Conservation (phyloP, 2,113 vertebrate genomes). For the Carassius auratus region DNA sequence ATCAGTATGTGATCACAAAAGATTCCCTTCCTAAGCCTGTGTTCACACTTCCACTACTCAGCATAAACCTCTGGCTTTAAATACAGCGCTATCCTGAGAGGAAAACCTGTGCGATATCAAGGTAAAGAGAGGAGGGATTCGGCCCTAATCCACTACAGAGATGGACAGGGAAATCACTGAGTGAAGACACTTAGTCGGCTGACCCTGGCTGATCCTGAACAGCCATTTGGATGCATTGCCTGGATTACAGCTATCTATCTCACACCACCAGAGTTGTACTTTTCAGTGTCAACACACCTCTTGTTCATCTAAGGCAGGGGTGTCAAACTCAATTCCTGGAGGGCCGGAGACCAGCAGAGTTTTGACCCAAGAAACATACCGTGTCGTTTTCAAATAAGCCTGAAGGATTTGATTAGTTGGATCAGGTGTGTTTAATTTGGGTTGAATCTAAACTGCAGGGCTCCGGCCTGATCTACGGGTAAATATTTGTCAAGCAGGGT, state of each 20-base stretch:
- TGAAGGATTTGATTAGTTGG: too few species aligned
- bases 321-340: too few species aligned
- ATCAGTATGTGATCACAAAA: slow-evolving; percentile 62
- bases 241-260: slow-evolving; percentile 74
- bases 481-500: slow-evolving; percentile 4
- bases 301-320: slow-evolving; percentile 35
- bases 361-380: too few species aligned
- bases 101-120: slow-evolving; percentile 60
- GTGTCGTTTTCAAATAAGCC: too few species aligned
- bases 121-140: slow-evolving; percentile 70
- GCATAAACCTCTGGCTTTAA: slow-evolving; percentile 67
- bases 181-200: slow-evolving; percentile 59
- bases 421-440: too few species aligned
- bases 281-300: slow-evolving; percentile 67
- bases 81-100: slow-evolving; percentile 54
- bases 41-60: background rate
- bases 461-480: background rate
- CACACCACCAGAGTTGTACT: slow-evolving; percentile 59
- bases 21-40: slow-evolving; percentile 42
- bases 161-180: slow-evolving; percentile 63
- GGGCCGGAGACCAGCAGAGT: too few species aligned
- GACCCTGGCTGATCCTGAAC: slow-evolving; percentile 69
- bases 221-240: slow-evolving; percentile 57
- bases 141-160: slow-evolving; percentile 73
- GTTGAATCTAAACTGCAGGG: too few species aligned